Base-by-base conservation (phyloP, 2,888 invertebrate genomes). In the Macrosoma leucophasiata region DNA sequence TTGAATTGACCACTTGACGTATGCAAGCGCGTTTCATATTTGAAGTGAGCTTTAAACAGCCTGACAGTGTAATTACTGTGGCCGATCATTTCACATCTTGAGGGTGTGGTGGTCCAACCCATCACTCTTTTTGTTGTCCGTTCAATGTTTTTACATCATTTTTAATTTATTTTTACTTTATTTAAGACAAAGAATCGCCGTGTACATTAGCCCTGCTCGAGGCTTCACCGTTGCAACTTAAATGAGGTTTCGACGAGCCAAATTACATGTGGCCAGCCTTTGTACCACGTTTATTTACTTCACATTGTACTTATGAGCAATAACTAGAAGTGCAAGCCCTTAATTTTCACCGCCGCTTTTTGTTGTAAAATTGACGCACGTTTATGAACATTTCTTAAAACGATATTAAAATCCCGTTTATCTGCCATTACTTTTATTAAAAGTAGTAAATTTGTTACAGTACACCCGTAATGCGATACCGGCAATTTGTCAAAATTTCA, bases 231-330 rank as follows among this genome's bases (percentile, higher is more conserved):
- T 62, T 63, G 67, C 66, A 57, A 58, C 64, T 64, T 74, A 79
- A 82, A 81, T 81, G 75, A 79, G 73, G 71, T 72, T 71, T 67
- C 66, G 70, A 62, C 69, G 75, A 55, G 66, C 79, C 69, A 82
- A 84, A 84, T 82, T 82, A 78, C 72, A 78, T 57, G 65, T 63
- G 63, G 60, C 59, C 64, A 59, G 67, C 60, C 62, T 67, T 69
- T 69, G 72, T 72, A 65, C 69, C 62, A 49, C 73, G 67, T 75
- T 74, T 77, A 78, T 78, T 79, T 78, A 78, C 74, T 73, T 78
- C 81, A 77, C 73, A 68, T 82, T 77, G 81, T 76, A 84, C 75
- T 84, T 84, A 84, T 65, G 74, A 70, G 79, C 70, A 74, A 81
- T 81, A 82, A 81, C 76, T 74, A 77, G 64, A 59, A 61, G 59